Base-by-base conservation (phyloP, 2,888 invertebrate species). In the Selenia dentaria region DNA sequence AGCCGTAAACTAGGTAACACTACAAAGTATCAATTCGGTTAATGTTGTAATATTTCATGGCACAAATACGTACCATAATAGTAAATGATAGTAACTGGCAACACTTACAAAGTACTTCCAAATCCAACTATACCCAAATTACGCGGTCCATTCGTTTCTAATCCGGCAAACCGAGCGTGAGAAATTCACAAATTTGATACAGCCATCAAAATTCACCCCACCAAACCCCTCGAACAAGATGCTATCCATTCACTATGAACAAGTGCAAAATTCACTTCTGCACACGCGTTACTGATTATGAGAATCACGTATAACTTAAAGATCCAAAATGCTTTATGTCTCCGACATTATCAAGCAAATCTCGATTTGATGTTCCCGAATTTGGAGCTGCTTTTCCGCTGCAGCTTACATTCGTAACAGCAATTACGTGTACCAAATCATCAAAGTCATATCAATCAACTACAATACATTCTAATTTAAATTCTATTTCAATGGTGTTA, bases 201-300 rank as follows among this genome's bases (percentile, higher is more conserved):
- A 74, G 68, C 62, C 62, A 67, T 69, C 61, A 55, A 51, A 57
- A 56, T 58, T 8, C 27, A 32, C 29, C 48, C 34, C 18, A 41
- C 62, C 62, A 59, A 65, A 18, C 55, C 51, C 51, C 29, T 49
- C 47, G 62, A 82, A 86, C 85, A 86, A 86, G 87, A 85, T 86
- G 84, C 79, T 80, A 70, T 64, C 72, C 74, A 81, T 77, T 76
- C 66, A 73, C 35, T 24, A 64, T 63, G 81, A 84, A 85, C 88
- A 86, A 89, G 88, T 86, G 87, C 83, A 81, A 76, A 85, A 87
- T 83, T 85, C 80, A 73, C 76, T 83, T 72, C 72, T 74, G 72
- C 72, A 77, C 72, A 79, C 81, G 81, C 47, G 36, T 40, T 41
- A 41, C 47, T 48, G 86, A 87, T 88, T 87, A 88, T 85, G 83